Percentiles rank a stretch among this genome's conserved stretches.
These are phyloP conservation scores for Ommatoiulus sabulosus DNA, from an alignment of 2,888 invertebrate species.

Conservation along the genomic window DNA sequence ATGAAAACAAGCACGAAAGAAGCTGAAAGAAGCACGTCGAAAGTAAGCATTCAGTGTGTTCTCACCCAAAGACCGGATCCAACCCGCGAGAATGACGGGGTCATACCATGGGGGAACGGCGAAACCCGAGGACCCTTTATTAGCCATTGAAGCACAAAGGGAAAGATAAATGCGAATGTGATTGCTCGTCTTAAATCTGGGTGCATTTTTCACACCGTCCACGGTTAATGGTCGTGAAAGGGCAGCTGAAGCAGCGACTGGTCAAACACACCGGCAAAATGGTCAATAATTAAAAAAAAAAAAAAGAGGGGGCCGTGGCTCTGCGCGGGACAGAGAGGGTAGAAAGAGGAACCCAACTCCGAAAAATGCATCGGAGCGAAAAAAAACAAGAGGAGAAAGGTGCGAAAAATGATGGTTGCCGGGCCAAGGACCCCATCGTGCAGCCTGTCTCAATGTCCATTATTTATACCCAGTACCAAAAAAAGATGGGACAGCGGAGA, in stretches of 20 bases:
- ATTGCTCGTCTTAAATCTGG: not conserved
- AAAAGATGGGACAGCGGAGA: conserved; percentile 49
- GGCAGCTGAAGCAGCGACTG: not conserved
- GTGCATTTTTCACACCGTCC: conserved; percentile 25
- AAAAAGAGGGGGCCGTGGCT: not conserved
- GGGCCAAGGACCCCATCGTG: conserved; percentile 24
- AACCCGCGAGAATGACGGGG: no score
- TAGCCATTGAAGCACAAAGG: not conserved
- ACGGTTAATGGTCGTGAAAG: not conserved
- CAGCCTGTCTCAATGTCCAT: conserved; percentile 14
- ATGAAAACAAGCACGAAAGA: no score
- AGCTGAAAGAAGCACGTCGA: no score
- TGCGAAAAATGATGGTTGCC: conserved; percentile 45
- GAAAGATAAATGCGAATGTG: not conserved
- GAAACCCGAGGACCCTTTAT: not conserved
- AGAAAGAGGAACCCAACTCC: not conserved
- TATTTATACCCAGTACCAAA: conserved; percentile 40
- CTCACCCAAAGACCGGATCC: no score
- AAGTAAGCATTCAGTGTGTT: no score
- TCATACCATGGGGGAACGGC: no score
- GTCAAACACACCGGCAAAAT: conserved; percentile 37
- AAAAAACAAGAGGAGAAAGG: conserved; percentile 47
- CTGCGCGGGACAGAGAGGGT: conserved; percentile 40
- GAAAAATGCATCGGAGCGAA: conserved; percentile 31
- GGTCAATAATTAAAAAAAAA: conserved; percentile 32